Conservation (phyloP, 2,113 vertebrate genomes). For the Scolopax mira region DNA sequence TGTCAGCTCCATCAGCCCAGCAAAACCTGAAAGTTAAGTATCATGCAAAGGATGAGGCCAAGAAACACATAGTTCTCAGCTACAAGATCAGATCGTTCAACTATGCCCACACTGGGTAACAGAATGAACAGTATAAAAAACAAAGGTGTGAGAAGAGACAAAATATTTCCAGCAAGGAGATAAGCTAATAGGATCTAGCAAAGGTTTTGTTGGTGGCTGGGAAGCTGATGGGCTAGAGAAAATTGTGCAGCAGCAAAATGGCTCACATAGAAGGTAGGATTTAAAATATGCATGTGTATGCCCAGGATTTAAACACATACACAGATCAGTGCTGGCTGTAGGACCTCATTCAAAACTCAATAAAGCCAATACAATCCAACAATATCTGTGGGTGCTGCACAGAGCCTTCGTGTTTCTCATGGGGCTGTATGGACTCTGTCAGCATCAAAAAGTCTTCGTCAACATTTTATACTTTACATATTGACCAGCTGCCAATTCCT, state of each 20-base stretch:
- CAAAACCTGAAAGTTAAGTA: not conserved
- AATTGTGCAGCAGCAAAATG: not conserved
- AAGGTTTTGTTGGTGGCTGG: not conserved
- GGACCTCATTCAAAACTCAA: not conserved
- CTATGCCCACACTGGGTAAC: fast-evolving
- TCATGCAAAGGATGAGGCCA: fast-evolving
- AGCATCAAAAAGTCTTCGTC: not conserved
- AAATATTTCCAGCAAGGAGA: not conserved
- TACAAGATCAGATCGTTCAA: not conserved
- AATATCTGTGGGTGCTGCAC: not conserved
- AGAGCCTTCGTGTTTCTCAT: not conserved
- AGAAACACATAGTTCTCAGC: not conserved
- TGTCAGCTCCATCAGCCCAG: not conserved
- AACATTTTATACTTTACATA: not conserved
- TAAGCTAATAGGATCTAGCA: not conserved
- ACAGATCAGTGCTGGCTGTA: not conserved
- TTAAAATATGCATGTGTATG: not conserved
- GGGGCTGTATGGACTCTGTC: not conserved
- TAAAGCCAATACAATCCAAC: not conserved
- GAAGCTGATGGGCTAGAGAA: not conserved
- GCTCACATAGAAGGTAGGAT: not conserved
- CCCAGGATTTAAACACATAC: not conserved
- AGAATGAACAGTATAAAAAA: not conserved
- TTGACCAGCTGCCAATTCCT: not conserved
- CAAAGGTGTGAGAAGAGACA: not conserved